Evolutionary conservation across 2,113 vertebrate species (phyloP).

Genomic region (Leptocoma aspasia): DNA sequence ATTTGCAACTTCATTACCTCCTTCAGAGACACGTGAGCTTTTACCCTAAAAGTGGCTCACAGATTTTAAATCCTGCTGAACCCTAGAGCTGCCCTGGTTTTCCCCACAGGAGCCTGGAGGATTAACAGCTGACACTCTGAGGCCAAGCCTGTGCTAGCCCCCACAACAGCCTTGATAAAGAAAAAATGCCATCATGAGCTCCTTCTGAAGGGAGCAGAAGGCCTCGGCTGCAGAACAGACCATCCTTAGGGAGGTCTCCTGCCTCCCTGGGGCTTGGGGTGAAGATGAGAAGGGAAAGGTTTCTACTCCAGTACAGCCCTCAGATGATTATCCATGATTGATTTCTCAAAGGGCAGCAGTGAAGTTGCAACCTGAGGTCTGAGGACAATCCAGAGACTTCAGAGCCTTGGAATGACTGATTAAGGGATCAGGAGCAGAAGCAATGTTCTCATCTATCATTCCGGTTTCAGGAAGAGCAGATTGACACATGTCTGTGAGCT

Average conservation of each 20-base stretch:
- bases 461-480: neutral
- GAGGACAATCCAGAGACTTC: neutral
- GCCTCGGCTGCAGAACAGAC: neutral
- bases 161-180: accelerated
- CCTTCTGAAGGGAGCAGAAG: neutral
- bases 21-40: neutral
- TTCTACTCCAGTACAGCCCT: neutral
- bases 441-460: neutral
- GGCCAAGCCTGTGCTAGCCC: neutral
- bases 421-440: neutral
- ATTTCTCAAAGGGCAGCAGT: neutral
- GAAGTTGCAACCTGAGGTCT: neutral
- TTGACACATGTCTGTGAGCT: neutral
- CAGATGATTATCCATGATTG: neutral
- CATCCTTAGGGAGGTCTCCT: neutral
- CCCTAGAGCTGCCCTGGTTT: neutral
- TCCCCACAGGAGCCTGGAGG: neutral
- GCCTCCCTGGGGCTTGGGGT: neutral
- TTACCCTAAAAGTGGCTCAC: neutral
- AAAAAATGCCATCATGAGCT: neutral
- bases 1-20: conserved; percentile 30
- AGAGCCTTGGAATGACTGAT: neutral
- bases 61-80: neutral
- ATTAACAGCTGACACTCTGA: neutral
- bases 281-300: neutral